phyloP scores from a whole-genome alignment of 2,888 invertebrate species.

The Drosophila atripex region DNA sequence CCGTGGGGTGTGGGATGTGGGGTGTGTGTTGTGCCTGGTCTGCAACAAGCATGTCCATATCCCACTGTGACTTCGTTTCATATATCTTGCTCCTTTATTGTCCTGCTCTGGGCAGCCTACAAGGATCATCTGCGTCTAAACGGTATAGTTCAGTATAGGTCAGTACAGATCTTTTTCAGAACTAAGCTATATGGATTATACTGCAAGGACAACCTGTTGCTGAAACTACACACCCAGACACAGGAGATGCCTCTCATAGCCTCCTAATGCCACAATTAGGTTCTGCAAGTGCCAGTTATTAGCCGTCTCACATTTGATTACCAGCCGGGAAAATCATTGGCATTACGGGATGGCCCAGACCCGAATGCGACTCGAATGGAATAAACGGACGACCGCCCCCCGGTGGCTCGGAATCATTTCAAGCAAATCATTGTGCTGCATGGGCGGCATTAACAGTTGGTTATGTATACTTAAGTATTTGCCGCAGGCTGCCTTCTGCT shows the following conservation, averaged over 20 bases:
- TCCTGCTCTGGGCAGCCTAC: not conserved
- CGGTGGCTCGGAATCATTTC: conserved; percentile 43
- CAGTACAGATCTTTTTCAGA: too few species aligned
- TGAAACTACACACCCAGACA: not conserved
- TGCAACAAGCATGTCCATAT: conserved; percentile 23
- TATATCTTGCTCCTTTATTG: conserved; percentile 8
- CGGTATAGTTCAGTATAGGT: conserved; percentile 14
- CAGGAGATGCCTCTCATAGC: not conserved
- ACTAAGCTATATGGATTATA: too few species aligned
- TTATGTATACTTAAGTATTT: conserved; percentile 48
- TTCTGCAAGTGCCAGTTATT: conserved; percentile 37
- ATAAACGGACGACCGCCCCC: not conserved
- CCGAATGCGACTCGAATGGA: conserved; percentile 38
- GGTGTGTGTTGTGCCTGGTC: conserved; percentile 14
- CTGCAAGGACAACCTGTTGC: conserved; percentile 2
- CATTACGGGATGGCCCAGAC: conserved; percentile 44
- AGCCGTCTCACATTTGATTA: conserved; percentile 38
- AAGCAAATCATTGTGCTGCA: conserved; percentile 46
- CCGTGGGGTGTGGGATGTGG: conserved; percentile 19
- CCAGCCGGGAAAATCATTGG: conserved; percentile 42
- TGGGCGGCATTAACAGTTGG: conserved; percentile 47
- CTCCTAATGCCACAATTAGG: not conserved
- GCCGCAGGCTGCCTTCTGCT: conserved; percentile 30
- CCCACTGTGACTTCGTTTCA: conserved; percentile 42
- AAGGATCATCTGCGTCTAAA: conserved; percentile 4